Percentiles rank a stretch among this genome's conserved stretches.
These are phyloP conservation scores for Corythornis leucogaster DNA, from an alignment of 2,797 vertebrate genomes.

Conservation along the genomic window DNA sequence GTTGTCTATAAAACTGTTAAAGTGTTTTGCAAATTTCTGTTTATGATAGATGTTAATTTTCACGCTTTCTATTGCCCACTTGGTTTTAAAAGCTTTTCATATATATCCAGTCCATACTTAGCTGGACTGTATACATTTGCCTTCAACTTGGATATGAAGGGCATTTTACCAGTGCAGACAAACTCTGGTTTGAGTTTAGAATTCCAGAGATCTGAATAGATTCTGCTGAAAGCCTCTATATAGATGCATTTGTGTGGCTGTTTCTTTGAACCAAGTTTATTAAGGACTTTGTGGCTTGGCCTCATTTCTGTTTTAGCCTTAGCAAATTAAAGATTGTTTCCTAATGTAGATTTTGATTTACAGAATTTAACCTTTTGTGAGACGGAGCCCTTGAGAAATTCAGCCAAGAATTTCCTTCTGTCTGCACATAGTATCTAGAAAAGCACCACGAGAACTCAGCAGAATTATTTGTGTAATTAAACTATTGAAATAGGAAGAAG, in stretches of 20 bases:
- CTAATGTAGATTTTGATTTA: background rate
- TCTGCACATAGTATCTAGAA: background rate
- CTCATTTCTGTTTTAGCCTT: conserved; percentile 8
- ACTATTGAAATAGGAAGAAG: background rate
- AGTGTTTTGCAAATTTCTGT: background rate
- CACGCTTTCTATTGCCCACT: background rate
- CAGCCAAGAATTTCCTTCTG: background rate
- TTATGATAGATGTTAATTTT: background rate
- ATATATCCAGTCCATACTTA: rapidly evolving
- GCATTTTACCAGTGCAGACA: conserved; percentile 13
- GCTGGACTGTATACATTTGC: background rate
- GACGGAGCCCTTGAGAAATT: background rate
- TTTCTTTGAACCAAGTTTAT: conserved; percentile 1
- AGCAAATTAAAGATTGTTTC: conserved; percentile 29
- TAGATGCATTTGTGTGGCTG: conserved; percentile 23
- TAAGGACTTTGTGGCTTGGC: conserved; percentile 44
- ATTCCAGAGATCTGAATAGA: conserved; percentile 19
- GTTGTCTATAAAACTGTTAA: background rate
- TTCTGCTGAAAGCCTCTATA: conserved; percentile 7
- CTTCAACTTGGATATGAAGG: background rate
- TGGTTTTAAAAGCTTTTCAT: background rate
- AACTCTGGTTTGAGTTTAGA: background rate
- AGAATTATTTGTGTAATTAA: background rate
- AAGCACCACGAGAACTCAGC: background rate
- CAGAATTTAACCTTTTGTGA: background rate